A percentile compares a stretch with the other conserved stretches of the same genome.
Evolutionary conservation across 2,113 vertebrate genomes (phyloP).

Genomic region (Pteronura brasiliensis): DNA sequence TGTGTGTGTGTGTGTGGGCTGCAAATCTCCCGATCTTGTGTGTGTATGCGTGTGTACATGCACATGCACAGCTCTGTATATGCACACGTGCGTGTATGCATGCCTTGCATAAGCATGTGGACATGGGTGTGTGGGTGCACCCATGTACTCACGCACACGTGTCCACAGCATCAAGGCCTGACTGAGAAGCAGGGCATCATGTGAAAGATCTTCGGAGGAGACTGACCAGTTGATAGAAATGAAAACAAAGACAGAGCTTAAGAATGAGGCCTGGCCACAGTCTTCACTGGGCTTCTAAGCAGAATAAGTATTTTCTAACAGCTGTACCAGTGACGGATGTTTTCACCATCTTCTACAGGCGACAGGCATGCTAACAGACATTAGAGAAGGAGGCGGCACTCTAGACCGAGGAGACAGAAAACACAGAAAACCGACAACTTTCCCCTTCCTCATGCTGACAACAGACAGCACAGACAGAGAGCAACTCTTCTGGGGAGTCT

Average conservation of each 20-base stretch:
- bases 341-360: not conserved
- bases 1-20: not conserved
- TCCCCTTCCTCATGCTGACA: not conserved
- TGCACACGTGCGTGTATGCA: not conserved
- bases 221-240: not conserved
- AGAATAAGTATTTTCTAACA: not conserved
- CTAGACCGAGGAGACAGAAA: not conserved
- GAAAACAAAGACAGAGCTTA: not conserved
- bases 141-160: not conserved
- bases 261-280: not conserved
- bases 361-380: no score
- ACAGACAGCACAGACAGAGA: not conserved
- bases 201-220: not conserved
- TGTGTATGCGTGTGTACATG: rapidly evolving
- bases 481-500: rapidly evolving
- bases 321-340: not conserved
- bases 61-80: not conserved
- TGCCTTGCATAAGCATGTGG: not conserved
- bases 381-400: not conserved
- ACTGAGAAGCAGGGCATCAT: not conserved
- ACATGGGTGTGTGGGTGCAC: not conserved
- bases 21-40: not conserved
- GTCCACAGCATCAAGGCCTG: no score
- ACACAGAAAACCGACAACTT: not conserved
- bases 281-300: not conserved